Conservation (phyloP, 1,140 invertebrate genomes). For the Zaprionus ghesquierei region DNA sequence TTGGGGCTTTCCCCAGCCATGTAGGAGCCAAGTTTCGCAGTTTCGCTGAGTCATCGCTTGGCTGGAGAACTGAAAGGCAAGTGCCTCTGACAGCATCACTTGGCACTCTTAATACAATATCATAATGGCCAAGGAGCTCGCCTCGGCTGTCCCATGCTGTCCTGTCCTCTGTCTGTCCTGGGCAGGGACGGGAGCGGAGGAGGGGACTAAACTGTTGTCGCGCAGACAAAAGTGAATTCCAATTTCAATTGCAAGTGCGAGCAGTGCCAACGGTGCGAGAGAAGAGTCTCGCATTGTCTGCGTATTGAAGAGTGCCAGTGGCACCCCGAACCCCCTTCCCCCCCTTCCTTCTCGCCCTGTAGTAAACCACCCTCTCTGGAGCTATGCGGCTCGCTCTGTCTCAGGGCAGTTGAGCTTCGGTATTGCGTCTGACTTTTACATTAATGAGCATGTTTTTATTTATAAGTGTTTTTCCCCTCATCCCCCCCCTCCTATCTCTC, state of each 20-base stretch:
- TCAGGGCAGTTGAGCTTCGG: constrained; percentile 10
- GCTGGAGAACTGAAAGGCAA: constrained; percentile 1
- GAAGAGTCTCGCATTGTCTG: constrained; percentile 35
- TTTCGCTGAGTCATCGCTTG: constrained; percentile 20
- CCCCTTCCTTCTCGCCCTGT: too few species aligned
- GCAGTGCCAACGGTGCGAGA: constrained; percentile 20
- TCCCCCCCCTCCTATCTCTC: neutral
- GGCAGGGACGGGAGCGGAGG: neutral
- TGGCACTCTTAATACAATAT: constrained; percentile 72
- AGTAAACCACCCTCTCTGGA: neutral
- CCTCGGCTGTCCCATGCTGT: neutral
- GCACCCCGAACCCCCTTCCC: neutral
- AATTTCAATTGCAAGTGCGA: constrained; percentile 49
- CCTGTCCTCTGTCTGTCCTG: too few species aligned
- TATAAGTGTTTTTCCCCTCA: constrained; percentile 64
- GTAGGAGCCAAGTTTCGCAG: constrained; percentile 8
- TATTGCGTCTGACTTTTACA: constrained; percentile 63
- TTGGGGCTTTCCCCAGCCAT: neutral
- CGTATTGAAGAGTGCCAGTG: constrained; percentile 14
- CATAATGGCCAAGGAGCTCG: constrained; percentile 58
- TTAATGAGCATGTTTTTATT: constrained; percentile 81
- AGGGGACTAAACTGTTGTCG: constrained; percentile 14
- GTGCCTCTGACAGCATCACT: constrained; percentile 53
- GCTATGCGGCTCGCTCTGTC: constrained; percentile 10
- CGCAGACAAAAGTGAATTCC: constrained; percentile 64